Evolutionary conservation across 2,113 vertebrate species (phyloP).

Genomic region (Ranitomeya variabilis): DNA sequence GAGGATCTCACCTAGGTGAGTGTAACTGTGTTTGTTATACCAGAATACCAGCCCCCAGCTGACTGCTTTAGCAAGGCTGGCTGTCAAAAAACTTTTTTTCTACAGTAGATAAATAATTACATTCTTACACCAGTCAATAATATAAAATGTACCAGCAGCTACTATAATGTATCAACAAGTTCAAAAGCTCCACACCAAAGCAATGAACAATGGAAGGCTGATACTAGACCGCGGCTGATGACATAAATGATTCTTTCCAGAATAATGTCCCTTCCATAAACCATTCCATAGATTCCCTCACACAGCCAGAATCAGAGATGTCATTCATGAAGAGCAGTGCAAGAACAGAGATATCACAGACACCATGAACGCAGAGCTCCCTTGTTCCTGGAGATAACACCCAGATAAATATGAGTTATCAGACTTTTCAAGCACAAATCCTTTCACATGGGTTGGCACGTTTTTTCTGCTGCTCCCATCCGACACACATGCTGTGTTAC

Average conservation of each 20-base stretch:
- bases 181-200: not conserved
- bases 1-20: too few species aligned
- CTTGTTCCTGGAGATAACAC: not conserved
- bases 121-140: not conserved
- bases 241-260: slow-evolving; percentile 31
- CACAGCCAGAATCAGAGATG: slow-evolving; percentile 1
- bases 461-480: not conserved
- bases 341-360: not conserved
- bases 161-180: slow-evolving; percentile 23
- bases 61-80: too few species aligned
- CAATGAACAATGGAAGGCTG: not conserved
- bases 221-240: not conserved
- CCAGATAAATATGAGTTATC: not conserved
- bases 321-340: slow-evolving; percentile 12
- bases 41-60: too few species aligned
- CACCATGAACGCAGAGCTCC: not conserved
- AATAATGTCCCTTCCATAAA: slow-evolving; percentile 35
- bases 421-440: slow-evolving; percentile 2
- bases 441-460: not conserved
- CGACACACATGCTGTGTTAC: not conserved
- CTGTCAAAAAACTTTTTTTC: not conserved
- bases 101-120: not conserved
- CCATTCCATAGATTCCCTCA: slow-evolving; percentile 15
- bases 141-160: not conserved
- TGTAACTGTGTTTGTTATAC: too few species aligned